phyloP scores from a whole-genome alignment of 2,797 vertebrate genomes.

The Eremophila alpestris region DNA sequence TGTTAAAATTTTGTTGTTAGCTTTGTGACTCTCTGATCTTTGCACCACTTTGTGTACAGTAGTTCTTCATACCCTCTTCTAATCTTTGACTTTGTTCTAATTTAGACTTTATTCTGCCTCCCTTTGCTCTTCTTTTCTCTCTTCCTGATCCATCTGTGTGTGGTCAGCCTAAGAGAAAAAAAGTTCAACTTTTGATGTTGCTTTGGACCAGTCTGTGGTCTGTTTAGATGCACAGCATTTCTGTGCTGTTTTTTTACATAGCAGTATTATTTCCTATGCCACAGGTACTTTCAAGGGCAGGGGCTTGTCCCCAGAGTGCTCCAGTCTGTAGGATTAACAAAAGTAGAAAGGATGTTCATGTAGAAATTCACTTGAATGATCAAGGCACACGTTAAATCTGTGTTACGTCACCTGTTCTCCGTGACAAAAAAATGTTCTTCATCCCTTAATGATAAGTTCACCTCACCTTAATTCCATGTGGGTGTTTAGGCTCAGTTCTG shows the following conservation, averaged over 20 bases:
- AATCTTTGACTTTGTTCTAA: background rate
- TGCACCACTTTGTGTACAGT: background rate
- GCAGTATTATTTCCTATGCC: background rate
- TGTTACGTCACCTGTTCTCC: background rate
- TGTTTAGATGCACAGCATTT: background rate
- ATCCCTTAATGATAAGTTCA: background rate
- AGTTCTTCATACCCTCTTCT: background rate
- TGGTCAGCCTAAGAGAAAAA: background rate
- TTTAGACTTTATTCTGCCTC: background rate
- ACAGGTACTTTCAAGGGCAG: background rate
- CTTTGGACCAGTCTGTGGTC: background rate
- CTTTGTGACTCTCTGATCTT: constrained; percentile 27
- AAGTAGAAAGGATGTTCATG: background rate
- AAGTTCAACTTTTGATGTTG: fast-evolving
- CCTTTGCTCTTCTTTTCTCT: background rate
- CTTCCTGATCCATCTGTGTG: background rate
- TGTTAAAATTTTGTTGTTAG: background rate
- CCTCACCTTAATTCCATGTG: background rate
- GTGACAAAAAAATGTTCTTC: background rate
- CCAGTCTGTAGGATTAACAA: background rate
- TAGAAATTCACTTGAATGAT: background rate
- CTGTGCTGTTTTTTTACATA: background rate
- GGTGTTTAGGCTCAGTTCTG: background rate
- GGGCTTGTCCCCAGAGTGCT: background rate
- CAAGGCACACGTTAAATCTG: fast-evolving